phyloP scores from a whole-genome alignment of 2,797 vertebrate genomes.

The Cirrhinus mrigala region DNA sequence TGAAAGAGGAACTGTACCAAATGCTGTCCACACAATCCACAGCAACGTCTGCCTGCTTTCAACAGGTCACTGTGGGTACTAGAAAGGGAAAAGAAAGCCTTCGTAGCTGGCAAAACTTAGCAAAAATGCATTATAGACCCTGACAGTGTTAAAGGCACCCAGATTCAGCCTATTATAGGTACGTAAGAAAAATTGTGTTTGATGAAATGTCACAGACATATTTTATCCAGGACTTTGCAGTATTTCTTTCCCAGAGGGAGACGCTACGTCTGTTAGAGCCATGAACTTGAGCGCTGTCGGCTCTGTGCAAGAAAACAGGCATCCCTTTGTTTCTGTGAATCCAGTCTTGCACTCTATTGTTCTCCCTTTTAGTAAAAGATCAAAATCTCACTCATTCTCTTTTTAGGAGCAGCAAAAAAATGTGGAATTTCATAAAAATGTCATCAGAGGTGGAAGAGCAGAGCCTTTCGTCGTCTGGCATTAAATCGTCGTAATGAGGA shows the following conservation, averaged over 20 bases:
- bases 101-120: constrained; percentile 19
- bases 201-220: constrained; percentile 66
- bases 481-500: constrained; percentile 24
- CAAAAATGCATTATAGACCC: constrained; percentile 42
- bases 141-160: constrained; percentile 61
- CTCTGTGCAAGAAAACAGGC: constrained; percentile 68
- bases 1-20: constrained; percentile 33
- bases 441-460: constrained; percentile 29
- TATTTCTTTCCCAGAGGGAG: constrained; percentile 65
- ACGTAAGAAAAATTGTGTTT: constrained; percentile 66
- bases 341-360: constrained; percentile 64
- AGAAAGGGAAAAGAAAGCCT: not conserved
- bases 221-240: constrained; percentile 62
- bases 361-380: constrained; percentile 59
- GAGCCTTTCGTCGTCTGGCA: constrained; percentile 37
- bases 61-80: constrained; percentile 45
- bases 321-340: constrained; percentile 73
- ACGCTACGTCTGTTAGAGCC: constrained; percentile 60
- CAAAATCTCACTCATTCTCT: constrained; percentile 18
- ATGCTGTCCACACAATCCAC: constrained; percentile 27
- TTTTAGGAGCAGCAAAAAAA: constrained; percentile 29
- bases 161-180: constrained; percentile 55
- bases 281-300: constrained; percentile 61
- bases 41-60: constrained; percentile 47
- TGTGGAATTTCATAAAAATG: constrained; percentile 41